These are phyloP conservation scores for Diachasmimorpha longicaudata DNA, from an alignment of 1,140 invertebrate genomes.

Conservation along the genomic window DNA sequence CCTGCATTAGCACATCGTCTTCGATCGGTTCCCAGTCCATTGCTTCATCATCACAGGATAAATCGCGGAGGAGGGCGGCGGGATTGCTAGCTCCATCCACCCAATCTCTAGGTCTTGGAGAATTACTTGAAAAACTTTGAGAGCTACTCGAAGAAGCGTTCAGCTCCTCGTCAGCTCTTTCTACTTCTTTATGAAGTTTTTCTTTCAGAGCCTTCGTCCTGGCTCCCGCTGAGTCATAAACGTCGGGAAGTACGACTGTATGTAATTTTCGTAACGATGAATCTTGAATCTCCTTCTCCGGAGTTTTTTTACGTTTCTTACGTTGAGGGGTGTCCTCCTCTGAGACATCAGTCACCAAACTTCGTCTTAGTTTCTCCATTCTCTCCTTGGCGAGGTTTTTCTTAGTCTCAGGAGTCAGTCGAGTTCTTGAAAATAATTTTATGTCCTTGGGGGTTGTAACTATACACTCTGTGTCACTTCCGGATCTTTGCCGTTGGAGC, in stretches of 20 bases:
- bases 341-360: conserved; percentile 8
- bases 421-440: neutral
- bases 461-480: neutral
- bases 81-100: conserved; percentile 8
- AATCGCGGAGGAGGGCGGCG: conserved; percentile 19
- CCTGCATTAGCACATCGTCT: conserved; percentile 49
- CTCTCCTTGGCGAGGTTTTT: conserved; percentile 41
- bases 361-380: conserved; percentile 36
- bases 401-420: conserved; percentile 2
- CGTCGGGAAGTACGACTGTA: neutral
- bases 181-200: neutral
- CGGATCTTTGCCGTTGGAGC: neutral
- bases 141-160: no score
- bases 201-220: conserved; percentile 28
- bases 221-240: conserved; percentile 34
- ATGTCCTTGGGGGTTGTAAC: neutral
- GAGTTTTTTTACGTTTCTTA: neutral
- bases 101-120: neutral
- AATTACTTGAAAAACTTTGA: neutral
- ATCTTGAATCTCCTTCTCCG: neutral
- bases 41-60: conserved; percentile 41
- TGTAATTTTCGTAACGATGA: neutral
- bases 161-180: neutral
- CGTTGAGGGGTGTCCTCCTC: neutral
- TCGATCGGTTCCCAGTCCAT: conserved; percentile 60